Conservation (phyloP, 2,888 invertebrate species). For the Syrphus vitripennis region DNA sequence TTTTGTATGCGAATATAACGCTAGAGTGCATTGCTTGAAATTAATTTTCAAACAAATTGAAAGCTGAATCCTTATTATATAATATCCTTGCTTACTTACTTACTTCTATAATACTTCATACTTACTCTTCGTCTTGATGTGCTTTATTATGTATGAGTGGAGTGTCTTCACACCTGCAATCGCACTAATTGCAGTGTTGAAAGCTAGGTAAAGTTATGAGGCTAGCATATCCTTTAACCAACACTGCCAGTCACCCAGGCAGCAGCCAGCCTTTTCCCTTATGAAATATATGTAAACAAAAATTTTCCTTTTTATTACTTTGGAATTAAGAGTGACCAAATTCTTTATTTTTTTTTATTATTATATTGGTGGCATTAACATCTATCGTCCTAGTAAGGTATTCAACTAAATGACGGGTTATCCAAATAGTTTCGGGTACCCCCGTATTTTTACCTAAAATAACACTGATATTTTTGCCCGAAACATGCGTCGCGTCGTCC, state of each 20-base stretch:
- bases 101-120: neutral
- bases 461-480: too few species aligned
- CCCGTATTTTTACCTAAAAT: too few species aligned
- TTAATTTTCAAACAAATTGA: conserved; percentile 44
- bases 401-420: too few species aligned
- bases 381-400: too few species aligned
- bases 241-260: neutral
- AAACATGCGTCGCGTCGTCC: too few species aligned
- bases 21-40: conserved; percentile 11
- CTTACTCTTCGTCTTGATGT: neutral
- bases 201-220: conserved; percentile 39
- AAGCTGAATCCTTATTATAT: conserved; percentile 3
- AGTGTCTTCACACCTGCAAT: conserved; percentile 35
- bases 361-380: too few species aligned
- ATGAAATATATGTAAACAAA: neutral
- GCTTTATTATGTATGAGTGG: neutral
- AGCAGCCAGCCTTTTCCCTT: neutral
- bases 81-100: neutral
- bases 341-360: too few species aligned
- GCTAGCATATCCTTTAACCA: neutral
- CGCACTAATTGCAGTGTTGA: conserved; percentile 37
- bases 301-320: neutral
- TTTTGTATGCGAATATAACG: neutral
- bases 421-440: too few species aligned
- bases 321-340: neutral